Evolutionary conservation across 2,113 vertebrate species (phyloP).

Genomic region (Tiliqua scincoides): DNA sequence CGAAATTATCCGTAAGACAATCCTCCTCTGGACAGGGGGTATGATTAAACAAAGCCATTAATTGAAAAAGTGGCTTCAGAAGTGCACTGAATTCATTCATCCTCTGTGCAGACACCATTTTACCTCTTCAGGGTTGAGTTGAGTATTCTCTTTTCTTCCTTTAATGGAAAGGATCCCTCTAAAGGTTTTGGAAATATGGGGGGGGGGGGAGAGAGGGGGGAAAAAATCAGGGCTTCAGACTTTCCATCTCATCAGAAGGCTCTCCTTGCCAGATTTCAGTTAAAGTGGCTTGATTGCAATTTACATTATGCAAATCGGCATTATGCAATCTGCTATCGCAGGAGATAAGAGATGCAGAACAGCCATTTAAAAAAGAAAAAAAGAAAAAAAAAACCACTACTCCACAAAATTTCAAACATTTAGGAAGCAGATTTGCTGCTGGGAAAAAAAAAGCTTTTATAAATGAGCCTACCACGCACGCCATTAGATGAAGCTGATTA

Average conservation of each 20-base stretch:
- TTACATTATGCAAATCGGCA: constrained; percentile 76
- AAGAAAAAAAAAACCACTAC: constrained; percentile 19
- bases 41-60: constrained; percentile 85
- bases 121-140: constrained; percentile 44
- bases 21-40: constrained; percentile 89
- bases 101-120: constrained; percentile 45
- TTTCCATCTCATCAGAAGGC: constrained; percentile 73
- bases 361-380: constrained; percentile 57
- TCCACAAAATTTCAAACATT: constrained; percentile 69
- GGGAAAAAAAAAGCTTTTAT: constrained; percentile 53
- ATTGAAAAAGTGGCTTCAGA: constrained; percentile 76
- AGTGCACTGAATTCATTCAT: constrained; percentile 59
- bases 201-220: not conserved
- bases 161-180: constrained; percentile 3
- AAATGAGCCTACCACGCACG: constrained; percentile 56
- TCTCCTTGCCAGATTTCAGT: constrained; percentile 63
- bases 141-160: constrained; percentile 14
- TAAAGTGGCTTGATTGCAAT: constrained; percentile 79
- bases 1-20: constrained; percentile 98
- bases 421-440: constrained; percentile 72
- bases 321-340: constrained; percentile 74
- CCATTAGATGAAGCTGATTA: constrained; percentile 71
- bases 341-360: constrained; percentile 65
- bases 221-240: constrained; percentile 53
- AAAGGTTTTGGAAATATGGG: constrained; percentile 36